Evolutionary conservation across 2,113 vertebrate species (phyloP).

Genomic region (Podiceps cristatus): DNA sequence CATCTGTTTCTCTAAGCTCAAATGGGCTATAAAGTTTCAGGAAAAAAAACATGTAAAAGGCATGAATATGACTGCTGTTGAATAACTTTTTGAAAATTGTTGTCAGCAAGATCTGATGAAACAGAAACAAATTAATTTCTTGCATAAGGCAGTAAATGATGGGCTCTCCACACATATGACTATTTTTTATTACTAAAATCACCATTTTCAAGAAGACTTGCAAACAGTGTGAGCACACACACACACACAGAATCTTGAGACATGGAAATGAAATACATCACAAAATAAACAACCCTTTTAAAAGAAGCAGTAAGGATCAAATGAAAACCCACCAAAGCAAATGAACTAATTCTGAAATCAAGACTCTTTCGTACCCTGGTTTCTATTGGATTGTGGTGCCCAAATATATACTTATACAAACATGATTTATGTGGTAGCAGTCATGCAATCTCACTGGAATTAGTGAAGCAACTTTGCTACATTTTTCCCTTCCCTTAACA

Average conservation of each 20-base stretch:
- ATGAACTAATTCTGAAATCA: background rate
- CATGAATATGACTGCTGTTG: background rate
- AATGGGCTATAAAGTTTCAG: background rate
- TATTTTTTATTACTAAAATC: background rate
- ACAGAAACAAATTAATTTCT: background rate
- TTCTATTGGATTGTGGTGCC: background rate
- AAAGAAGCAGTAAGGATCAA: background rate
- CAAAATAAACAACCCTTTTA: background rate
- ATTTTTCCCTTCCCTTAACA: background rate
- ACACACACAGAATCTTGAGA: background rate
- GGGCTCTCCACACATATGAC: background rate
- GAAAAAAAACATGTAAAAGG: background rate
- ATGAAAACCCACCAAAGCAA: background rate
- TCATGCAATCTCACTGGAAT: background rate
- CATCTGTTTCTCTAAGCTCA: background rate
- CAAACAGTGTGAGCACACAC: background rate
- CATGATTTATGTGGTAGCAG: background rate
- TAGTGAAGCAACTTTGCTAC: background rate
- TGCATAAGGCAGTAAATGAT: background rate
- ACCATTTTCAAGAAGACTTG: background rate
- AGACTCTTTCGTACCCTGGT: background rate
- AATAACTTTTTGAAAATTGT: background rate
- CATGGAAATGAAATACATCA: background rate
- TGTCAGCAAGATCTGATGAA: background rate
- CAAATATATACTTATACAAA: background rate